Evolutionary conservation across 1,140 invertebrate genomes (phyloP).

Genomic region (Rhyacophila brunnea): DNA sequence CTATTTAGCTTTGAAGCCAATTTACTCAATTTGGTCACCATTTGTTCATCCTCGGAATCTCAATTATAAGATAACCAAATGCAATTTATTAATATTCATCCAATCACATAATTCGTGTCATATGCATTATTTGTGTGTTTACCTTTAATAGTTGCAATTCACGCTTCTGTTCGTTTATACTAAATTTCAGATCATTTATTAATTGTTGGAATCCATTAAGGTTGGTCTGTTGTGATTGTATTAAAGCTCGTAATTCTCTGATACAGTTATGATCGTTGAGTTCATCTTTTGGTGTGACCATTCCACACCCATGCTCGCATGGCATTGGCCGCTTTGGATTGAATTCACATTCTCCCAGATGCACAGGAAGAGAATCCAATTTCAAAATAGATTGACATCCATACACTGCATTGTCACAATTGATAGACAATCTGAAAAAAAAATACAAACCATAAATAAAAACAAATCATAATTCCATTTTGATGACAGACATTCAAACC

Average conservation of each 20-base stretch:
- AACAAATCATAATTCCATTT: too few species aligned
- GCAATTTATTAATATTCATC: too few species aligned
- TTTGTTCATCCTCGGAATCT: too few species aligned
- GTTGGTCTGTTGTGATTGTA: slow-evolving; percentile 83
- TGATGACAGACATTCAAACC: too few species aligned
- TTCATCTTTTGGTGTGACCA: slow-evolving; percentile 94
- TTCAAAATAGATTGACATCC: slow-evolving; percentile 85
- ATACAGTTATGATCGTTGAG: slow-evolving; percentile 93
- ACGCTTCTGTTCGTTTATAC: slow-evolving; percentile 84
- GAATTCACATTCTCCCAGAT: slow-evolving; percentile 83
- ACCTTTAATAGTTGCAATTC: slow-evolving; percentile 85
- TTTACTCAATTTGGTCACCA: too few species aligned
- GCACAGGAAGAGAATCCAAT: slow-evolving; percentile 76
- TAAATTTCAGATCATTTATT: slow-evolving; percentile 79
- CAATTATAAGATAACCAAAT: too few species aligned
- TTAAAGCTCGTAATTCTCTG: slow-evolving; percentile 78
- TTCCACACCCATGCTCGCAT: slow-evolving; percentile 90
- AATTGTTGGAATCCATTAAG: slow-evolving; percentile 82
- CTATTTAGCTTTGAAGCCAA: too few species aligned
- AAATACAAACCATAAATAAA: slow-evolving; percentile 2
- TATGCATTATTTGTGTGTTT: too few species aligned
- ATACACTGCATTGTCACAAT: slow-evolving; percentile 85
- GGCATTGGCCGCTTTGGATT: slow-evolving; percentile 92
- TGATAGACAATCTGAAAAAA: slow-evolving; percentile 72
- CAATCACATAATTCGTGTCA: too few species aligned